These are phyloP conservation scores for Engraulis encrasicolus DNA, from an alignment of 2,113 vertebrate genomes.

Conservation along the genomic window DNA sequence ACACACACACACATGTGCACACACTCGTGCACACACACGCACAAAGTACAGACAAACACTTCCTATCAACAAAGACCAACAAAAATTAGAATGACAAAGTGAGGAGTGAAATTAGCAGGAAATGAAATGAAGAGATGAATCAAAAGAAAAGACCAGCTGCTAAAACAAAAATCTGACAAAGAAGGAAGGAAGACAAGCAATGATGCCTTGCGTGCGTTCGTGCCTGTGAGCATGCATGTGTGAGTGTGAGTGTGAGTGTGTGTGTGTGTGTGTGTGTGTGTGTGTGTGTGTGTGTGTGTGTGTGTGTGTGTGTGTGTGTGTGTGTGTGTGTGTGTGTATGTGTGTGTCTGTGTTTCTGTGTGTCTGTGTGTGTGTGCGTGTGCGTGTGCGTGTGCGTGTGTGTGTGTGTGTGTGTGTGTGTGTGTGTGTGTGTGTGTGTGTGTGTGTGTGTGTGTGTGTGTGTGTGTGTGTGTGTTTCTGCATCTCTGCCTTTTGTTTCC, in stretches of 20 bases:
- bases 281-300: neutral
- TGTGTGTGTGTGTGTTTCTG: constrained; percentile 3
- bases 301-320: neutral
- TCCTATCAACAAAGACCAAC: neutral
- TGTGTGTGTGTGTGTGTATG: neutral
- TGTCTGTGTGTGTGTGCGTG: neutral
- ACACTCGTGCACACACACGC: neutral
- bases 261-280: neutral
- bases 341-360: neutral
- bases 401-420: neutral
- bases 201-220: neutral
- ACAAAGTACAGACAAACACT: neutral
- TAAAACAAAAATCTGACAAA: neutral
- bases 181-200: neutral
- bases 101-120: neutral
- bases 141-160: neutral
- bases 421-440: neutral
- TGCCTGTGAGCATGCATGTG: neutral
- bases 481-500: neutral
- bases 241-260: constrained; percentile 4
- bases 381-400: neutral
- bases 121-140: neutral
- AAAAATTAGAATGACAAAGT: neutral
- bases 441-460: neutral
- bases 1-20: neutral